A percentile compares a stretch with the other conserved stretches of the same genome.
These are phyloP conservation scores for Sebastes hubbsi DNA, from an alignment of 2,797 vertebrate species.

Conservation along the genomic window DNA sequence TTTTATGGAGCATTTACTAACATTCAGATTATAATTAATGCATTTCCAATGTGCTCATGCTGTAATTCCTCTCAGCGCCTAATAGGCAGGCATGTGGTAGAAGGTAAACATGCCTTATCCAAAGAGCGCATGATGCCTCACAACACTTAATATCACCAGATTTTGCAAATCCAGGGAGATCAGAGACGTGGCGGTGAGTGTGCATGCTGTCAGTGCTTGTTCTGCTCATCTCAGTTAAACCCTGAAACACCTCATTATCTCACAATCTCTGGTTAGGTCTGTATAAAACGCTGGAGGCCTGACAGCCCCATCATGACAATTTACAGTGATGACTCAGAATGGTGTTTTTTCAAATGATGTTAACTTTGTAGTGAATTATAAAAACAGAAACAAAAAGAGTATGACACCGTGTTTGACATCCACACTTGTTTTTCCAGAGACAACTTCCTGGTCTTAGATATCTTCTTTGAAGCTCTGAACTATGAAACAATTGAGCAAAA, in stretches of 20 bases:
- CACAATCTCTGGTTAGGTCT: conserved; percentile 48
- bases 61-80: conserved; percentile 8
- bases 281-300: conserved; percentile 42
- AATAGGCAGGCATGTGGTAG: conserved; percentile 10
- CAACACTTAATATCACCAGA: conserved; percentile 48
- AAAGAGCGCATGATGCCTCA: conserved; percentile 40
- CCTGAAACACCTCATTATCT: conserved; percentile 69
- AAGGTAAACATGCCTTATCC: conserved; percentile 41
- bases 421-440: conserved; percentile 83
- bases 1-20: conserved; percentile 2
- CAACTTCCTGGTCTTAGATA: conserved; percentile 97
- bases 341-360: conserved; percentile 9
- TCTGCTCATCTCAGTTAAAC: conserved; percentile 58
- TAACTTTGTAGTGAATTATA: conserved; percentile 11
- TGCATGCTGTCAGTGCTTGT: conserved; percentile 39
- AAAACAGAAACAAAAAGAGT: neutral
- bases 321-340: conserved; percentile 41
- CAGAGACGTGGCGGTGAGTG: conserved; percentile 36
- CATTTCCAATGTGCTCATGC: neutral
- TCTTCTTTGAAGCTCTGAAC: conserved; percentile 98
- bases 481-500: conserved; percentile 97
- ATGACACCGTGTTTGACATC: conserved; percentile 14
- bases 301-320: conserved; percentile 32
- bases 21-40: conserved; percentile 11
- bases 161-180: conserved; percentile 48